Percentiles rank a stretch among this genome's conserved stretches.
These are phyloP conservation scores for Oncorhynchus masou DNA, from an alignment of 2,113 vertebrate species.

Conservation along the genomic window DNA sequence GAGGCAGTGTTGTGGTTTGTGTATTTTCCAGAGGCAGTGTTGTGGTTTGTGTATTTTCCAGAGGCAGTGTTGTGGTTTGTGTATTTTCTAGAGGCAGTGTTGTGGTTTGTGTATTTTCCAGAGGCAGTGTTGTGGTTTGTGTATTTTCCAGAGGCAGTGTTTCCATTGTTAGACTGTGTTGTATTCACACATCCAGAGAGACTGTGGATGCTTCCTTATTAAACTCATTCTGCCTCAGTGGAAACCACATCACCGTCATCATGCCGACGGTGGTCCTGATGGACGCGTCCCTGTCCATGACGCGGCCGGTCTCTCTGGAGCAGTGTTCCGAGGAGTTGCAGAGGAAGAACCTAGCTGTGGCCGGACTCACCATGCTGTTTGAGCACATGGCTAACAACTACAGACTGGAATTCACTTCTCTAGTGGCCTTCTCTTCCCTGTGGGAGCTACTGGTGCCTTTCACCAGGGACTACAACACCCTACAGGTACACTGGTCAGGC, in stretches of 20 bases:
- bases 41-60: too few species aligned
- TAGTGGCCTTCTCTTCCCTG: conserved; percentile 93
- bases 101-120: too few species aligned
- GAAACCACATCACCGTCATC: conserved; percentile 28
- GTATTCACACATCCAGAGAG: conserved; percentile 4
- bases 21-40: too few species aligned
- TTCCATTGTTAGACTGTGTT: not conserved
- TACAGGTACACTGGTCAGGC: conserved; percentile 86
- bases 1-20: too few species aligned
- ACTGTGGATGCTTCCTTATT: not conserved
- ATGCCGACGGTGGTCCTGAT: conserved; percentile 97
- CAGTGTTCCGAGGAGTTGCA: conserved; percentile 91
- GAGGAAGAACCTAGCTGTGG: conserved; percentile 92
- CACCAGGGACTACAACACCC: conserved; percentile 79
- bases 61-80: too few species aligned
- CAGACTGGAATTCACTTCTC: conserved; percentile 91
- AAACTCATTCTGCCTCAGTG: not conserved
- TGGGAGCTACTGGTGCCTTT: conserved; percentile 97
- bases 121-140: too few species aligned
- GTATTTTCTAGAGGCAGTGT: too few species aligned
- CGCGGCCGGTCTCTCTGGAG: conserved; percentile 85
- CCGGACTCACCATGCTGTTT: conserved; percentile 95
- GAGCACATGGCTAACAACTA: conserved; percentile 99
- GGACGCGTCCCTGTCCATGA: conserved; percentile 99
- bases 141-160: too few species aligned